Evolutionary conservation across 2,797 vertebrate genomes (phyloP), one percentile per base, ranked within the genome.

Genomic region (Balearica regulorum): DNA sequence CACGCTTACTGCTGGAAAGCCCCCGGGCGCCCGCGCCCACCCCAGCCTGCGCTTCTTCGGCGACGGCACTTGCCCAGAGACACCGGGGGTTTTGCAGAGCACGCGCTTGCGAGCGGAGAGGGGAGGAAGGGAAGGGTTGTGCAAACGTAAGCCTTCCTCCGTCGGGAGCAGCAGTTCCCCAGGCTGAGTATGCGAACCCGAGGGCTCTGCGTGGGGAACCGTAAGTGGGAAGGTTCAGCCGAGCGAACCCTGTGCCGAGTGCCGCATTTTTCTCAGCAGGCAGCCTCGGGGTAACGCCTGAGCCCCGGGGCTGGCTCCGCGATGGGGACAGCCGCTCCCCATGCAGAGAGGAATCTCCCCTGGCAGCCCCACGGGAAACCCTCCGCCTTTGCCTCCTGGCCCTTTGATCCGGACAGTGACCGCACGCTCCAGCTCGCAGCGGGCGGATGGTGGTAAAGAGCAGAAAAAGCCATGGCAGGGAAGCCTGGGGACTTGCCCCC

Each of bases 31-130:
- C 60, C 1, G 2, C 35, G 54, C 20, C 49, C 53, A 35, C 55
- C 64, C 43, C 43, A 68, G 60, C 58, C 48, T 7, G 6, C 1
- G 6, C 43, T 75, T 66, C 82, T 84, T 48, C 66, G 62, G 51
- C 1, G 0, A 60, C 0, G 1, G 19, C 31, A 25, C 70, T n/a
- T n/a, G 58, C 66, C 65, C 11, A 2, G 33, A 22, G 49, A 66
- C 4, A 5, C 9, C 0, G 0, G 31, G 57, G 41, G 2, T 14
- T 41, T 39, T 64, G 62, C 64, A 49, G 64, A 65, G 62, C 35
- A 16, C 3, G 24, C 1, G 7, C 44, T 21, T 46, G 37, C 19
- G 66, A 41, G 65, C 1, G 1, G 46, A n/a, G 26, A 35, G 44
- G 37, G 46, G 35, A 66, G 72, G 66, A 37, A 77, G 37, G 37